Base-by-base conservation (phyloP, 2,888 invertebrate genomes). In the Pheosia tremula region DNA sequence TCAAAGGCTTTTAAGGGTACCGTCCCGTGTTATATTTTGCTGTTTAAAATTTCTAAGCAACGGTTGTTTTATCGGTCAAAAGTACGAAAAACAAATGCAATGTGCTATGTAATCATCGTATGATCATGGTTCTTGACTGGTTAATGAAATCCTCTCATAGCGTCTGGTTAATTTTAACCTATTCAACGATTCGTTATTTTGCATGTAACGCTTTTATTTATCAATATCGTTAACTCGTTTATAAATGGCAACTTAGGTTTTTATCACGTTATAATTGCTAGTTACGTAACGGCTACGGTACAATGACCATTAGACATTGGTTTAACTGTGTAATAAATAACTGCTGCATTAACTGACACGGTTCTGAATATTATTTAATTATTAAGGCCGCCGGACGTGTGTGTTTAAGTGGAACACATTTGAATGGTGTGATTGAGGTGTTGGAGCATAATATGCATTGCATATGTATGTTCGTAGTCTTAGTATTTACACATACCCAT, bases 381-480 rank as follows among this genome's bases (percentile, higher is more conserved):
- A 84, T 81, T 85, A 84, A 83, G 86, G 85, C 75, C 86, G 71
- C 82, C 88, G 86, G 87, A 87, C 86, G 80, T 81, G 68, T 82
- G 78, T 72, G 72, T 79, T 24, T 83, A 83, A 83, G 78, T 86
- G 68, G 83, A 82, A 75, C 82, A 78, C 81, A 81, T 85, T 82
- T 85, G 75, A 85, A 84, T 86, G 80, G 74, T 68, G 67, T 69
- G 71, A 77, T 81, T 82, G 74, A 80, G 67, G 69, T 76, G 72
- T 69, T 56, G 65, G 64, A 50, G 63, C 63, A 62, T 68, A 66
- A 63, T 67, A 73, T 67, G 61, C 56, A 24, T 54, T 45, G 2
- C 24, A 24, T 24, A 24, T 67, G 60, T 65, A 68, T 66, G 64
- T 57, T 63, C 24, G 24, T 58, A 65, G 68, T 67, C 63, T 64